Conservation (phyloP, 2,797 vertebrate species). For the Babyrousa celebensis region DNA sequence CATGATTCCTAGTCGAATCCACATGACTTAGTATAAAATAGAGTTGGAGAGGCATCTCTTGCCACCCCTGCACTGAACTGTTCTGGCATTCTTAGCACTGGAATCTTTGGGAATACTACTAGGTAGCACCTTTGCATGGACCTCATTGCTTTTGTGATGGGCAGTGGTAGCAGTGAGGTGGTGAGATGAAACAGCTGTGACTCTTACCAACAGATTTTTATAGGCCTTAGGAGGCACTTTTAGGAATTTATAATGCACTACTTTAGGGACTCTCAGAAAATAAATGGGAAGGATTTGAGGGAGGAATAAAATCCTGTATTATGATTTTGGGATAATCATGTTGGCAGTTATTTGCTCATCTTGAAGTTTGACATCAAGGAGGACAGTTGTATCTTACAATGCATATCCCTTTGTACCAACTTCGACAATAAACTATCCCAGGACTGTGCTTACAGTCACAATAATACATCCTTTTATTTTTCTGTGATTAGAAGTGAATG, state of each 20-base stretch:
- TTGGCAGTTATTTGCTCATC: background rate
- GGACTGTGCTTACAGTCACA: background rate
- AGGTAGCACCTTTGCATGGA: background rate
- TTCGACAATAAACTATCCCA: background rate
- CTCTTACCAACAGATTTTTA: background rate
- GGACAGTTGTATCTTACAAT: background rate
- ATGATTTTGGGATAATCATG: background rate
- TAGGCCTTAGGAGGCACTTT: background rate
- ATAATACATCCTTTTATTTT: background rate
- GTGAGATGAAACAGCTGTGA: background rate
- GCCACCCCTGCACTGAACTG: background rate
- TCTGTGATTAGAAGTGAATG: constrained; percentile 29
- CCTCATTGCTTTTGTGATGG: background rate
- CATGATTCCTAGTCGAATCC: background rate
- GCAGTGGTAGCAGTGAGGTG: background rate
- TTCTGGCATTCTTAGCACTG: background rate
- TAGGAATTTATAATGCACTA: background rate
- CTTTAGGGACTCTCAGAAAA: background rate
- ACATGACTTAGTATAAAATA: background rate
- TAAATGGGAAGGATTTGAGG: background rate
- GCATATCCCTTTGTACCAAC: background rate
- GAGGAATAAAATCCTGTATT: background rate
- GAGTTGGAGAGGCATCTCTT: background rate
- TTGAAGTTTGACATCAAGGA: background rate
- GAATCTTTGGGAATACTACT: background rate